Evolutionary conservation across 2,888 invertebrate genomes (phyloP), one percentile per base, ranked within the genome.

Genomic region (Andrena hattorfiana): DNA sequence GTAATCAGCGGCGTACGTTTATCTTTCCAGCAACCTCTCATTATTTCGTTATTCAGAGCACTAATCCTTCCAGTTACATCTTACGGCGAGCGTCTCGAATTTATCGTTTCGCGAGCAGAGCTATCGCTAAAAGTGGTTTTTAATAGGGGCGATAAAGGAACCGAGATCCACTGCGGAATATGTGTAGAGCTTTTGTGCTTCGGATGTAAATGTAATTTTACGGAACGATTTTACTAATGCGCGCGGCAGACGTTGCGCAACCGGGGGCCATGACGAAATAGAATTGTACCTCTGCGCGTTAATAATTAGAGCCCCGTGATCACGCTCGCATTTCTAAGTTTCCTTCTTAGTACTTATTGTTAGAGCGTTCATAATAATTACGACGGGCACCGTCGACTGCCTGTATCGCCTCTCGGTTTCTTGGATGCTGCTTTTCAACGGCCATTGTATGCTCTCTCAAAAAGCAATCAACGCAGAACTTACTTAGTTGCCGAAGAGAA

Each of bases 281-380:
- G 80, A 70, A 79, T 70, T 63, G 74, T 71, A 64, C 49, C 49
- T 42, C 42, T 48, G 26, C 68, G 66, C 71, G 80, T 75, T 80
- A 51, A 67, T 80, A 80, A 82, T 80, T 82, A 82, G 75, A 60
- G 35, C 20, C 56, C 70, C 42, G 59, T 56, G 49, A 80, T 80
- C 70, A 23, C 67, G 71, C 49, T 59, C 59, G 10, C 70, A 51
- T 75, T 81, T 71, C 63, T 49, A 75, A 42, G 67, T 81, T 82
- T 49, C 70, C 56, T 80, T 75, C 81, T 75, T 75, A 26, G 81
- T 80, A 20, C 63, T 59, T 49, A 80, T 64, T 75, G 80, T 80
- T 80, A 62, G 71, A 82, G 7, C 49, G 60, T 48, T 71, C 48
- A 68, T 72, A 75, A 75, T 67, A 80, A 82, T 82, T 82, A 59